These are phyloP conservation scores for Brachionus asplanchnoidis DNA, from an alignment of 1,140 invertebrate species.

Conservation along the genomic window DNA sequence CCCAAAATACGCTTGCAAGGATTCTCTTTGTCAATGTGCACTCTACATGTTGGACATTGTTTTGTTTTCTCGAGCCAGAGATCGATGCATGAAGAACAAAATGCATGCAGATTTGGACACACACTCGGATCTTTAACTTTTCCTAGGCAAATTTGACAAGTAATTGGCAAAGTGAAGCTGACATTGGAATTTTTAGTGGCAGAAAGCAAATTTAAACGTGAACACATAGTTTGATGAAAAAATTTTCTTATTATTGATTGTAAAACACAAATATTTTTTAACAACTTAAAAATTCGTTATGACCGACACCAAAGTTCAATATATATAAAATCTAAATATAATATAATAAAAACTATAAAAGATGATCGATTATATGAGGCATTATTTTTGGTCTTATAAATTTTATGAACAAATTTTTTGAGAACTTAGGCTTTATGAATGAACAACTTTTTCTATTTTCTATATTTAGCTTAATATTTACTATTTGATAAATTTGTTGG, in stretches of 20 bases:
- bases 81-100: conserved; percentile 52
- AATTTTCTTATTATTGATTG: not conserved
- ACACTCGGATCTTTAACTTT: conserved; percentile 42
- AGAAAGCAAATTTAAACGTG: not conserved
- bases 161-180: conserved; percentile 13
- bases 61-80: conserved; percentile 53
- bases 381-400: not conserved
- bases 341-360: no score
- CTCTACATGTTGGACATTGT: conserved; percentile 54
- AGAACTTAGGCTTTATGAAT: no score
- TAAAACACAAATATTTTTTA: no score
- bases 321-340: not conserved
- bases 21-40: conserved; percentile 47
- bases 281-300: not conserved
- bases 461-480: no score
- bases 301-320: not conserved
- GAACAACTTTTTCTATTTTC: no score
- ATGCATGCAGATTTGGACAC: conserved; percentile 55
- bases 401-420: not conserved
- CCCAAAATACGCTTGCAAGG: conserved; percentile 50
- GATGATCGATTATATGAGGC: not conserved
- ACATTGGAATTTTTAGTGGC: not conserved
- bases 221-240: not conserved
- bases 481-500: no score
- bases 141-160: conserved; percentile 30